Evolutionary conservation across 2,888 invertebrate genomes (phyloP), one percentile per base, ranked within the genome.

Genomic region (Drosophila anomelani): DNA sequence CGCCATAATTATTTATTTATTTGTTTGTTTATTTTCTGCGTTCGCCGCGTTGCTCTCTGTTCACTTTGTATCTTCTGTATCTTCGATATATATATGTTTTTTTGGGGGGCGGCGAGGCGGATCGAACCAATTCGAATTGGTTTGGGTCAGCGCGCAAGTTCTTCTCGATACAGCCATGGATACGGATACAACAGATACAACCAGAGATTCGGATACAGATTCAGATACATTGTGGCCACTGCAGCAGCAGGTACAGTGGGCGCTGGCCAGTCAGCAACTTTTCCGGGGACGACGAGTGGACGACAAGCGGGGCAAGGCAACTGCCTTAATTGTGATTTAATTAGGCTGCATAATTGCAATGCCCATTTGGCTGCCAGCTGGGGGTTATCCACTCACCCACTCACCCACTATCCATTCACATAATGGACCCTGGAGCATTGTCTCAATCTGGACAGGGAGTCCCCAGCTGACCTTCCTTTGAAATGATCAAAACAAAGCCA

Each of bases 301-400:
- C 26, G 26, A 12, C 5, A 4, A 23, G 26, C 4, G 47, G 47
- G 29, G 51, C 53, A 67, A 63, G 60, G 29, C 43, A 43, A 36
- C 43, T 23, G 74, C 46, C 49, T 62, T 80, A 82, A 83, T 85
- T 83, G 75, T 71, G 55, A 75, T 15, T 53, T 53, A 83, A 83
- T 85, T 85, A 85, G 73, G 73, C 75, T 74, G 80, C 85, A 85
- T 85, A 82, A 83, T 83, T 82, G 70, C 66, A 70, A 54, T 60
- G 63, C 53, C 56, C 49, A n/a, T 47, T 47, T 47, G 47, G 10
- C 29, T 47, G 29, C 47, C 51, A 53, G 51, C 36, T 53, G 51
- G 51, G 51, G 51, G 51, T 15, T 36, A 36, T 53, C 34, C 34
- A 20, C 51, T 49, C 51, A 20, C 34, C 32, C 46, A 32, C 32